Base-by-base conservation (phyloP, 2,888 invertebrate species). In the Cylindroiulus punctatus region DNA sequence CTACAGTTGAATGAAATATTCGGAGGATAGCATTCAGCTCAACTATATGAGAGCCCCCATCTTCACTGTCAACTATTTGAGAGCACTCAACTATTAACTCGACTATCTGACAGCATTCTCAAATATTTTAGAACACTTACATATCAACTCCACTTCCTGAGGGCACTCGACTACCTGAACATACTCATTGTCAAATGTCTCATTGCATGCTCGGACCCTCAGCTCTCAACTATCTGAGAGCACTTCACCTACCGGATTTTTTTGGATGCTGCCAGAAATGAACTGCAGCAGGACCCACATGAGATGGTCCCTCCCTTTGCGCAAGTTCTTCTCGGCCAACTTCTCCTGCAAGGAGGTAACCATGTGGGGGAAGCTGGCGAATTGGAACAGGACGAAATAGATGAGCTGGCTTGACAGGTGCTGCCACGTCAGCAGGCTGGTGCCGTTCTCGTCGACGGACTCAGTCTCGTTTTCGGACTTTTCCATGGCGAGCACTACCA, bases 201-300 rank as follows among this genome's bases (percentile, higher is more conserved):
- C n/a, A n/a, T n/a, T n/a, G n/a, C n/a, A n/a, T n/a, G n/a, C n/a
- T n/a, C n/a, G n/a, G n/a, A n/a, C n/a, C n/a, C n/a, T n/a, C n/a
- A n/a, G n/a, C n/a, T n/a, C n/a, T n/a, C n/a, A n/a, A n/a, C n/a
- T n/a, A n/a, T n/a, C n/a, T n/a, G n/a, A n/a, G n/a, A n/a, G n/a
- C n/a, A 52, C 12, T 52, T 2, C 85, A 91, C 92, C 91, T 90
- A 95, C 94, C 0, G 97, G 96, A 91, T 98, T 98, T 89, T 97
- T 94, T 91, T 97, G 97, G 89, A 98, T 98, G 90, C 97, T 97
- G 84, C 98, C 98, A 0, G 98, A 98, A 89, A 99, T 97, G 90
- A 98, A 98, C 92, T 99, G 99, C 81, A 99, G 92, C 26, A 99
- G 92, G 30, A 98, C 96, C 98, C 99, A 99, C 98, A 99, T 99